phyloP scores from a whole-genome alignment of 1,140 invertebrate species.

The Drosophila subobscura region DNA sequence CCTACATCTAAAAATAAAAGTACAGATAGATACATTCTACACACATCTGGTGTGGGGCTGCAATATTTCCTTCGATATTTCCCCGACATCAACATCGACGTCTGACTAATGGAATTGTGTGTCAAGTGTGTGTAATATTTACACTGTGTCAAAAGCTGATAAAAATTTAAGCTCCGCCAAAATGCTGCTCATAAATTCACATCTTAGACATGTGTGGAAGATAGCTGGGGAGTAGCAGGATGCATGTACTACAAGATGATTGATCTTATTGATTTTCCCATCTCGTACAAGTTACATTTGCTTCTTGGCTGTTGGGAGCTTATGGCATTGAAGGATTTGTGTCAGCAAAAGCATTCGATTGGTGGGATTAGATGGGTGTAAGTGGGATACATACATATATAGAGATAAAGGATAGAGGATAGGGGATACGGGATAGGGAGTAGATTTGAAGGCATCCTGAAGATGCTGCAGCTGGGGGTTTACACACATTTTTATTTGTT shows the following conservation, averaged over 20 bases:
- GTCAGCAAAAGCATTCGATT: conserved; percentile 53
- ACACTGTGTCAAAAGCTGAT: conserved; percentile 81
- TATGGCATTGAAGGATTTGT: conserved; percentile 67
- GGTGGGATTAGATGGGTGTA: conserved; percentile 26
- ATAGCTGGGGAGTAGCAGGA: not conserved
- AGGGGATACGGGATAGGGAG: no score
- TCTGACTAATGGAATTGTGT: conserved; percentile 82
- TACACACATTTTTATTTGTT: no score
- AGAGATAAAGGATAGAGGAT: no score
- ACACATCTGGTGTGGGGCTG: conserved; percentile 3
- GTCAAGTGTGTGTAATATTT: conserved; percentile 82
- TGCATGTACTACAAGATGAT: conserved; percentile 54
- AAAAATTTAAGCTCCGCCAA: conserved; percentile 74
- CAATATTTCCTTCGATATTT: conserved; percentile 55
- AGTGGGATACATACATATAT: no score
- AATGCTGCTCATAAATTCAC: conserved; percentile 69
- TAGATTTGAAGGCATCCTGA: no score
- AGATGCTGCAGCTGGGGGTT: no score
- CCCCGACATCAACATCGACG: conserved; percentile 69
- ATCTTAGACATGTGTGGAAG: conserved; percentile 29
- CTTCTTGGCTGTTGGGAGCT: conserved; percentile 36
- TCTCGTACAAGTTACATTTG: conserved; percentile 27
- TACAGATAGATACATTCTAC: not conserved
- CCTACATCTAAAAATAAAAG: not conserved
- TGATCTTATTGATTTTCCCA: conserved; percentile 78